Conservation (phyloP, 2,113 vertebrate species). For the Psophia crepitans region DNA sequence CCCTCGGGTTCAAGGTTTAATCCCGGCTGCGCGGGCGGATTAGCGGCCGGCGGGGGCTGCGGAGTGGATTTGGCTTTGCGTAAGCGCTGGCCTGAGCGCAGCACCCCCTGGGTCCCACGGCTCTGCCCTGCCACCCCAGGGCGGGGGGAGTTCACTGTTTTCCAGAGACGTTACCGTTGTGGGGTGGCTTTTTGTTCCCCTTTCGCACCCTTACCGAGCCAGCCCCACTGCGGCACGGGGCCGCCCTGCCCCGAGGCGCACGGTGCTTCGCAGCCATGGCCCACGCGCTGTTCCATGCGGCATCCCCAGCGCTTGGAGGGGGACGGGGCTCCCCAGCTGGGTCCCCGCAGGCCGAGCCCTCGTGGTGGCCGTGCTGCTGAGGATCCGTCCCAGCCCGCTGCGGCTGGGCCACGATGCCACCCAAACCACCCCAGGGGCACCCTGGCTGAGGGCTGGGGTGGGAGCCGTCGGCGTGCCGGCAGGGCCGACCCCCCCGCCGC, state of each 20-base stretch:
- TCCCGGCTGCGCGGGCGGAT: slow-evolving; percentile 30
- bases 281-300: accelerated
- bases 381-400: accelerated
- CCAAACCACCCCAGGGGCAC: not conserved
- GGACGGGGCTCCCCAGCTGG: not conserved
- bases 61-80: slow-evolving; percentile 31
- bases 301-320: accelerated
- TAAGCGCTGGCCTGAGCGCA: not conserved
- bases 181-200: accelerated
- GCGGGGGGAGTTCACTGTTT: not conserved
- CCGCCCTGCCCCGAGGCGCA: accelerated
- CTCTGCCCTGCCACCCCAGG: not conserved
- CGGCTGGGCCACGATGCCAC: not conserved
- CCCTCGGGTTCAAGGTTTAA: slow-evolving; percentile 11
- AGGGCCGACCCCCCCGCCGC: accelerated
- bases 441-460: too few relatives aligned
- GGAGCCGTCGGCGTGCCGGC: too few relatives aligned
- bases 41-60: not conserved
- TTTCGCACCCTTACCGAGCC: not conserved
- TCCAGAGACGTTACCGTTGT: not conserved
- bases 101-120: not conserved
- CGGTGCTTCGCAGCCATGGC: accelerated
- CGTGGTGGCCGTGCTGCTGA: not conserved
- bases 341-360: accelerated
- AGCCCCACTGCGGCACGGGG: not conserved